A percentile compares a stretch with the other conserved stretches of the same genome.
Evolutionary conservation across 64 coral and sea anemone genomes (phyloP).

Genomic region (Porites lutea): DNA sequence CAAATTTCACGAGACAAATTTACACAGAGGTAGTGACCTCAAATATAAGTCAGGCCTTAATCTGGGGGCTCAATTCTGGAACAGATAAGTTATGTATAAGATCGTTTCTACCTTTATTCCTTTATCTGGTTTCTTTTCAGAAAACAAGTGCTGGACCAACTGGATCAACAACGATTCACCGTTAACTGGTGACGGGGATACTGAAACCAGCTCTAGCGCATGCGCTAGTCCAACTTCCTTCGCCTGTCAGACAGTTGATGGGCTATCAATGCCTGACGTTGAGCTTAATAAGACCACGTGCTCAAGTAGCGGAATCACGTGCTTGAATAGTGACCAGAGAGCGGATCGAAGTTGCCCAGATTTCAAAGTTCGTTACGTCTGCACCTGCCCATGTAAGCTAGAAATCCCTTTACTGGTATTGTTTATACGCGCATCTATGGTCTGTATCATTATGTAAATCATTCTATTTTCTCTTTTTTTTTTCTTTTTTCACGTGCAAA

Average conservation of each 20-base stretch:
- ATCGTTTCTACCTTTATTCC: neutral
- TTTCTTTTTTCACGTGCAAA: no score
- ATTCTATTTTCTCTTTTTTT: no score
- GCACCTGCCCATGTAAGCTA: conserved; percentile 79
- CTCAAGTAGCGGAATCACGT: conserved; percentile 80
- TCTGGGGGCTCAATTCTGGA: no score
- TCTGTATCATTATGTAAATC: no score
- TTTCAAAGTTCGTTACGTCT: conserved; percentile 93
- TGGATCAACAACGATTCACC: conserved; percentile 82
- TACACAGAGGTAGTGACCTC: no score
- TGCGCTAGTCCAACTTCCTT: conserved; percentile 60
- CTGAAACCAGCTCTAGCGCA: conserved; percentile 53
- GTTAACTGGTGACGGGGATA: conserved; percentile 62
- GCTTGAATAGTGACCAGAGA: conserved; percentile 82
- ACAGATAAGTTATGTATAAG: neutral
- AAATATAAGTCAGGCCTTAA: no score
- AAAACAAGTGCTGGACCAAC: conserved; percentile 89
- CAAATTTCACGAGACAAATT: no score
- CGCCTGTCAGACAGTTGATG: conserved; percentile 81
- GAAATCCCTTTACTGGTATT: neutral
- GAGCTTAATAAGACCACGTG: conserved; percentile 80
- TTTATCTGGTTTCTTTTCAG: neutral
- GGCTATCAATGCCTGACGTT: conserved; percentile 61
- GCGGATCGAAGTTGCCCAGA: conserved; percentile 72
- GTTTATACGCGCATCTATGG: neutral